Base-by-base conservation (phyloP, 1,140 invertebrate genomes). In the Drusus annulatus region DNA sequence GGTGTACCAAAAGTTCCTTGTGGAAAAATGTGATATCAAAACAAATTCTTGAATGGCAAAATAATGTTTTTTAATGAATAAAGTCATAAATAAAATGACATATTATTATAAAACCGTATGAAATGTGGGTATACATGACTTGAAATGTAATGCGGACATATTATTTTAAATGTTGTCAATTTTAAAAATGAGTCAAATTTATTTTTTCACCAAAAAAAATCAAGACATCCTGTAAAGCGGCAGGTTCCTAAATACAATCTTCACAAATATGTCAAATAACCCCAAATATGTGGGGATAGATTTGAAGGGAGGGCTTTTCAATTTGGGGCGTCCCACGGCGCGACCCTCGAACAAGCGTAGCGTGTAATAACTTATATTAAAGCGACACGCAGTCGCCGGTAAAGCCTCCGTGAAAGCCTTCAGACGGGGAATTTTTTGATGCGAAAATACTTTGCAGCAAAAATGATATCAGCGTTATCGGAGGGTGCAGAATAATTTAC, bases 401-500 rank as follows among this genome's bases (percentile, higher is more conserved):
- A 60, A 60, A 60, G 58, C 58, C 19, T 60, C 19, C 19, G 19
- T 21, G 19, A 60, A 60, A 60, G 58, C 58, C 23, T 23, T 15
- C 10, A 31, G 71, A 71, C 63, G 63, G 23, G 62, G 52, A 71
- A 71, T 71, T 23, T 71, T 21, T 23, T 19, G 10, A 21, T 15
- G 36, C 36, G 65, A 50, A 23, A 71, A 71, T 51, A 31, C 77
- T 54, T 56, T 69, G 63, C 51, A 58, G 15, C 60, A 56, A 71
- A 77, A 79, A 58, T 79, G 77, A 79, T 79, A 79, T 71, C 77
- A n/a, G 10, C 17, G 68, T 71, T 79, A 79, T 79, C 77, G 77
- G 71, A 56, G 31, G 65, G 36, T 21, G 62, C 36, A 31, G 28
- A 28, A 28, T 65, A 17, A 19, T 36, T 65, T 45, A 77, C 45